Base-by-base conservation (phyloP, 2,113 vertebrate species). In the Pedetes capensis region DNA sequence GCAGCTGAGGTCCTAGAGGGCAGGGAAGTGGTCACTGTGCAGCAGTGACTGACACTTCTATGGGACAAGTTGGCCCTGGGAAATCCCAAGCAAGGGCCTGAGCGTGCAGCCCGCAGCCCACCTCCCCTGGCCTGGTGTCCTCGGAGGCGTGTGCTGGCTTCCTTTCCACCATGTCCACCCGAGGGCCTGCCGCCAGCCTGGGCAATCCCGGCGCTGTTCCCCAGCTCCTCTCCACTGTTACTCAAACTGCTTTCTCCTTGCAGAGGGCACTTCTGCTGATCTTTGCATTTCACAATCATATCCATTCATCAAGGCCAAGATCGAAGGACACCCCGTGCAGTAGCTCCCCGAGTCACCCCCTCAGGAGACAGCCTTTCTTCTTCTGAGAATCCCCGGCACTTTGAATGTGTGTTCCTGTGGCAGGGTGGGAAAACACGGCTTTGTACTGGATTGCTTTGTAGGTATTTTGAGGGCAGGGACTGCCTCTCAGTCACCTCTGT, bases 241-340 rank as follows among this genome's bases (percentile, higher is more conserved):
- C 66, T 93, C 84, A 92, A 78, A 47, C 57, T 0, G 10, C 49
- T 51, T 53, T 86, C 88, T 92, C 68, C 90, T 92, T 66, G 96
- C 22, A 22, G 76, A 78, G 94, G 51, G 78, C 72, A 53, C 83
- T 90, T 91, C 55, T 96, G 95, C 94, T 97, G 96, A 96, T 95
- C 80, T 92, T 57, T 64, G 90, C 86, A 68, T 86, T 95, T 94
- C 66, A 78, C 69, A 90, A 42, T 95, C 87, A 37, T 82, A 85
- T 79, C 96, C 96, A 96, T 87, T 95, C 88, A 88, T 94, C 96
- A 96, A 94, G 95, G 71, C 95, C 27, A 42, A 87, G 85, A 79
- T 75, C 14, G 76, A 95, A 95, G 94, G 95, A 82, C 86, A 89
- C 76, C 94, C 75, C 14, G 29, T 20, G 23, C 39, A 32, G 93